Conservation (phyloP, 2,113 vertebrate species). For the Pipra filicauda region DNA sequence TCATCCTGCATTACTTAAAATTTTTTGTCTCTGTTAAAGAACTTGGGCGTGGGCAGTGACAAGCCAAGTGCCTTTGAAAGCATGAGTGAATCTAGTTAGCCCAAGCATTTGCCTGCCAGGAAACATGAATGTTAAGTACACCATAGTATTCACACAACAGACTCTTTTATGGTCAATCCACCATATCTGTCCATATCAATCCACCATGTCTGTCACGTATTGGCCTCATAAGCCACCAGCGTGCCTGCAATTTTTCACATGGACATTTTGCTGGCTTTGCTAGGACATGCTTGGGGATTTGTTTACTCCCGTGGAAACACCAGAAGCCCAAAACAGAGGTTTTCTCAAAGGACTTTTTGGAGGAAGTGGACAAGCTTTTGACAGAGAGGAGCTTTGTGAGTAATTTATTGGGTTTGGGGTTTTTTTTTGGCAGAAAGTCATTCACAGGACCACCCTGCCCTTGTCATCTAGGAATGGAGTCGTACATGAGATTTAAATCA, state of each 20-base stretch:
- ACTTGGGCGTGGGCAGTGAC: neutral
- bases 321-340: conserved; percentile 96
- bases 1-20: neutral
- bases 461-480: neutral
- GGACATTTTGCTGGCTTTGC: conserved; percentile 12
- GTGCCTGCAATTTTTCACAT: no score
- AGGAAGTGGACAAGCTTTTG: conserved; percentile 90
- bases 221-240: no score
- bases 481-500: neutral
- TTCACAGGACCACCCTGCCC: neutral
- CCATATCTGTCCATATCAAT: no score
- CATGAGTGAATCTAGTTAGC: neutral
- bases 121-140: neutral
- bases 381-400: conserved; percentile 97
- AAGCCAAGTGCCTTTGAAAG: neutral
- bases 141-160: neutral
- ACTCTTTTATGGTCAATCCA: no score
- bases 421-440: neutral
- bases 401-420: neutral
- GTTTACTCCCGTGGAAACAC: conserved; percentile 94
- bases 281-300: conserved; percentile 98
- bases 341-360: conserved; percentile 98
- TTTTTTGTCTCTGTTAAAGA: neutral
- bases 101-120: neutral
- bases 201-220: no score